phyloP scores from a whole-genome alignment of 1,140 invertebrate genomes.

The Zaprionus ornatus region DNA sequence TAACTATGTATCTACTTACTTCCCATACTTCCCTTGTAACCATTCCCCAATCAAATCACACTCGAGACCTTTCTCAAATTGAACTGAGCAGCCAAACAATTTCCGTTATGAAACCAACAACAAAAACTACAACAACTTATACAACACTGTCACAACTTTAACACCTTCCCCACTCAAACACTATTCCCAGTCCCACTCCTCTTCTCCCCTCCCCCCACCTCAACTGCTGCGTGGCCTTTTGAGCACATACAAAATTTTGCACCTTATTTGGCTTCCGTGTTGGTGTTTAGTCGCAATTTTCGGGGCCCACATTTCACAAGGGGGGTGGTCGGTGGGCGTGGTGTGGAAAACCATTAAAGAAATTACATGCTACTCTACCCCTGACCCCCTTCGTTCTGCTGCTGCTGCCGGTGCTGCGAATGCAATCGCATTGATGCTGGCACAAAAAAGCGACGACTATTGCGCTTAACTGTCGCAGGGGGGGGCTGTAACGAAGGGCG shows the following conservation, averaged over 20 bases:
- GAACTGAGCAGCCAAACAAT: neutral
- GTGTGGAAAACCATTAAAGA: slow-evolving; percentile 77
- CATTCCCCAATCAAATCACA: neutral
- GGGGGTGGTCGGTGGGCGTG: slow-evolving; percentile 11
- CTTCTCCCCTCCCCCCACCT: neutral
- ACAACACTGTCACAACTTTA: neutral
- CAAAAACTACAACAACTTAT: neutral
- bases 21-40: too few species aligned
- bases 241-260: slow-evolving; percentile 39
- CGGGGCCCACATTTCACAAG: slow-evolving; percentile 30
- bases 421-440: slow-evolving; percentile 74
- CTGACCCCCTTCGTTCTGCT: neutral
- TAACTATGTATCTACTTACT: too few species aligned
- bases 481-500: slow-evolving; percentile 4
- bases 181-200: neutral
- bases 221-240: neutral
- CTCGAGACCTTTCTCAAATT: neutral
- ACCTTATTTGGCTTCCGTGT: slow-evolving; percentile 66
- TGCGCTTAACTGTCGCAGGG: slow-evolving; percentile 68
- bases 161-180: neutral
- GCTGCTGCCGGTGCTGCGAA: slow-evolving; percentile 33
- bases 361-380: slow-evolving; percentile 68
- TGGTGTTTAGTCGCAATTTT: slow-evolving; percentile 55
- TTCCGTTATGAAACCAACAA: neutral
- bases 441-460: slow-evolving; percentile 64